Conservation (phyloP, 2,888 invertebrate species). For the Fragum fragum region DNA sequence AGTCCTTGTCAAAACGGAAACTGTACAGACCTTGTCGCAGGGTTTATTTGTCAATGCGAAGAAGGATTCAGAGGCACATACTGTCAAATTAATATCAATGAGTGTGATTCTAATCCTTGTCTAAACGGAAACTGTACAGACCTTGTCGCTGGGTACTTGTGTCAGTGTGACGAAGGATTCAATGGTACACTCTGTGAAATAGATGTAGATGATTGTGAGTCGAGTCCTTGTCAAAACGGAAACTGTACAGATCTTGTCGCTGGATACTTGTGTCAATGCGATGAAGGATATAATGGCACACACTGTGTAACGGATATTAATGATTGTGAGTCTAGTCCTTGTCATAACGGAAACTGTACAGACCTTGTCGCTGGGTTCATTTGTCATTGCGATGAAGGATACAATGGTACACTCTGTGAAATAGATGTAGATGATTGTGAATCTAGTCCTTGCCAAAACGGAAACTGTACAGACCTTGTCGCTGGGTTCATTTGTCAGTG, state of each 20-base stretch:
- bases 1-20: constrained; percentile 64
- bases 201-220: background rate
- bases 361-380: background rate
- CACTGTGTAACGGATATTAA: constrained; percentile 2
- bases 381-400: background rate
- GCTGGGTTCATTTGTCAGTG: background rate
- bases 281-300: background rate
- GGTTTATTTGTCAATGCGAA: background rate
- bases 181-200: background rate
- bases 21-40: constrained; percentile 58
- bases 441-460: background rate
- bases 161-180: background rate
- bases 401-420: background rate
- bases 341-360: background rate
- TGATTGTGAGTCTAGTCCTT: constrained; percentile 6
- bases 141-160: background rate
- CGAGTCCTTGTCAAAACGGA: background rate
- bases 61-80: background rate
- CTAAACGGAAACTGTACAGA: background rate
- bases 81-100: background rate
- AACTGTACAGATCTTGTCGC: background rate
- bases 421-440: constrained; percentile 17
- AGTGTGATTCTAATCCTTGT: constrained; percentile 1
- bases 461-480: constrained; percentile 44
- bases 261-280: background rate